A percentile compares a stretch with the other conserved stretches of the same genome.
These are phyloP conservation scores for Diceros bicornis DNA, from an alignment of 2,797 vertebrate genomes.

Conservation along the genomic window DNA sequence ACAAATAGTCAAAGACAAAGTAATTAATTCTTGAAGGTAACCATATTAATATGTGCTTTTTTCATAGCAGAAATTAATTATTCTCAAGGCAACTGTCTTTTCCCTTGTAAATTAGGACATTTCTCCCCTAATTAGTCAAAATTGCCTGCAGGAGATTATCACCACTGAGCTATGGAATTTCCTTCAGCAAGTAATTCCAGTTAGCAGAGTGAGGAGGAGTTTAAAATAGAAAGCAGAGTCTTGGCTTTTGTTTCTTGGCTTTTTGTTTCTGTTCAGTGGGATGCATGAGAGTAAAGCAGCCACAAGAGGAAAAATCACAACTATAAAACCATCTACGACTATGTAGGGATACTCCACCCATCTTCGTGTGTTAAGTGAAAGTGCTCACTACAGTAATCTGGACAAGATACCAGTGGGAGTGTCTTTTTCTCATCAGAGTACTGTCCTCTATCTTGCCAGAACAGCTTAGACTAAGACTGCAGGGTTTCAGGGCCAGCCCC, in stretches of 20 bases:
- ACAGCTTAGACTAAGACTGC: not conserved
- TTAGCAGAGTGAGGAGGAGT: slow-evolving; percentile 30
- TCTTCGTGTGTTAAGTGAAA: not conserved
- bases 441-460: not conserved
- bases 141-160: slow-evolving; percentile 70
- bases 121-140: slow-evolving; percentile 80
- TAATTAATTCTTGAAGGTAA: slow-evolving; percentile 74
- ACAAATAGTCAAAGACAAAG: slow-evolving; percentile 68
- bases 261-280: not conserved
- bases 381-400: not conserved
- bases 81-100: slow-evolving; percentile 73
- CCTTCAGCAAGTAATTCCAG: slow-evolving; percentile 69
- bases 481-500: no score
- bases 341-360: not conserved
- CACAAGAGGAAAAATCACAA: not conserved
- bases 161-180: slow-evolving; percentile 72
- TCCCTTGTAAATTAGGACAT: slow-evolving; percentile 79
- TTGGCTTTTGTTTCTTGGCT: not conserved
- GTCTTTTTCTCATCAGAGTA: not conserved
- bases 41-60: slow-evolving; percentile 69
- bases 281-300: no score
- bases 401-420: not conserved
- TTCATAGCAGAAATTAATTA: slow-evolving; percentile 75
- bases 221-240: slow-evolving; percentile 72
- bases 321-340: not conserved